A percentile compares a stretch with the other conserved stretches of the same genome.
Conservation (phyloP, 2,888 invertebrate genomes). For the Boloria euphrosyne region DNA sequence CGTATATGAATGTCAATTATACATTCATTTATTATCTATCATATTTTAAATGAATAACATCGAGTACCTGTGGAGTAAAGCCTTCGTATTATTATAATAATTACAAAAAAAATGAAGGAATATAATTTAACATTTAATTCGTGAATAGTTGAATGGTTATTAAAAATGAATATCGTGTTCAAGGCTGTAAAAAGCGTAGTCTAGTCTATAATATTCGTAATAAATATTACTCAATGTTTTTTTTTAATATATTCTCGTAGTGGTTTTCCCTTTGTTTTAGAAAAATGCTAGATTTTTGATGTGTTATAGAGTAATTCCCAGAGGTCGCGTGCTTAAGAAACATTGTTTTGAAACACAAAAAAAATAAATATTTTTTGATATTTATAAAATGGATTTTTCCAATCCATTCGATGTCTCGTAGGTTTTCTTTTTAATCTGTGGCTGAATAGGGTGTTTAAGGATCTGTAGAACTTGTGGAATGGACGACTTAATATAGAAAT, state of each 20-base stretch:
- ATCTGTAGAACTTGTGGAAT: conserved; percentile 28
- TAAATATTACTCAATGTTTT: conserved; percentile 55
- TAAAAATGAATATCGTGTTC: conserved; percentile 42
- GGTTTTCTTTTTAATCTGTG: conserved; percentile 47
- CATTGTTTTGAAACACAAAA: conserved; percentile 69
- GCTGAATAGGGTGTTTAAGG: conserved; percentile 35
- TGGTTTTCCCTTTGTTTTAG: conserved; percentile 58
- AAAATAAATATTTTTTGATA: conserved; percentile 73
- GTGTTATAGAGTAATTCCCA: conserved; percentile 66
- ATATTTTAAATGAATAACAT: conserved; percentile 20
- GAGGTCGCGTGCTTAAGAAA: conserved; percentile 54
- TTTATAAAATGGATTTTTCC: conserved; percentile 61
- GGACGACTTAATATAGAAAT: conserved; percentile 28
- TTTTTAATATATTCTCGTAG: conserved; percentile 55
- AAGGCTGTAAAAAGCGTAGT: conserved; percentile 59
- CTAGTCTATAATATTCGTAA: conserved; percentile 51
- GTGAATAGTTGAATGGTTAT: neutral
- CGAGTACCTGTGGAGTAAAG: conserved; percentile 18
- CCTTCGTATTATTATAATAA: conserved; percentile 17
- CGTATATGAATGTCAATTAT: conserved; percentile 32
- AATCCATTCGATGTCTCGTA: conserved; percentile 56
- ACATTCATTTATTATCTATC: conserved; percentile 17
- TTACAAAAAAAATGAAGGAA: conserved; percentile 15
- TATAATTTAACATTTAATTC: conserved; percentile 17
- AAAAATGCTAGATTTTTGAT: conserved; percentile 74